Percentiles rank a stretch among this genome's conserved stretches.
phyloP scores from a whole-genome alignment of 1,140 invertebrate species.

The Temnothorax curvispinosus region DNA sequence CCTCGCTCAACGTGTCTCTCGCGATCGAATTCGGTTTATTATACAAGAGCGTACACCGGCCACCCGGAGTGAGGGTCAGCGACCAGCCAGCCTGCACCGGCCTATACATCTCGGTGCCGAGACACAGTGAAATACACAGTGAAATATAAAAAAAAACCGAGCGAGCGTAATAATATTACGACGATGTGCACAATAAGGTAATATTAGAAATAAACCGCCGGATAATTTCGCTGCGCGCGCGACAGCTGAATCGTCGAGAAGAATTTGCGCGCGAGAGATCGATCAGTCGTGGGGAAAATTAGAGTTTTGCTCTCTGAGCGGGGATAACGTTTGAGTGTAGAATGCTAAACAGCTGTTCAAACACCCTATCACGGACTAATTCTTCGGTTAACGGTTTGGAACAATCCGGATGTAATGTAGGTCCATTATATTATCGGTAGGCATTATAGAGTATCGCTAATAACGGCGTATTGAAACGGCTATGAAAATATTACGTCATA shows the following conservation, averaged over 20 bases:
- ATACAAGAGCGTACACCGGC: conserved; percentile 81
- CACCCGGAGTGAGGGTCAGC: conserved; percentile 80
- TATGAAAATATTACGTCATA: neutral
- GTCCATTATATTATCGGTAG: conserved; percentile 27
- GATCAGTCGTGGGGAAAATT: neutral
- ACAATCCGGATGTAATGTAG: neutral
- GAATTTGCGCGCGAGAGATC: neutral
- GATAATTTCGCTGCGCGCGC: conserved; percentile 6
- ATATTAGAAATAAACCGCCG: neutral
- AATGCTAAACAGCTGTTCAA: neutral
- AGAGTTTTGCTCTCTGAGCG: neutral
- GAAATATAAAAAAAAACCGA: neutral
- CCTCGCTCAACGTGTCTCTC: conserved; percentile 51
- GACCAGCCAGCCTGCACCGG: conserved; percentile 71
- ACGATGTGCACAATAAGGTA: neutral
- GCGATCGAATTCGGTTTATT: conserved; percentile 85
- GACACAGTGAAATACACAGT: neutral
- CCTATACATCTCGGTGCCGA: conserved; percentile 72
- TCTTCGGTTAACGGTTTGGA: conserved; percentile 6
- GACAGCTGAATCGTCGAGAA: neutral
- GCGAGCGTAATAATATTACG: conserved; percentile 22
- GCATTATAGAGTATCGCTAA: neutral
- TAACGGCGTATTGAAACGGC: neutral
- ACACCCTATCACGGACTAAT: conserved; percentile 12
- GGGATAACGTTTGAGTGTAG: neutral